Evolutionary conservation across 2,888 invertebrate genomes (phyloP).

Genomic region (Macrosoma leucophasiata): DNA sequence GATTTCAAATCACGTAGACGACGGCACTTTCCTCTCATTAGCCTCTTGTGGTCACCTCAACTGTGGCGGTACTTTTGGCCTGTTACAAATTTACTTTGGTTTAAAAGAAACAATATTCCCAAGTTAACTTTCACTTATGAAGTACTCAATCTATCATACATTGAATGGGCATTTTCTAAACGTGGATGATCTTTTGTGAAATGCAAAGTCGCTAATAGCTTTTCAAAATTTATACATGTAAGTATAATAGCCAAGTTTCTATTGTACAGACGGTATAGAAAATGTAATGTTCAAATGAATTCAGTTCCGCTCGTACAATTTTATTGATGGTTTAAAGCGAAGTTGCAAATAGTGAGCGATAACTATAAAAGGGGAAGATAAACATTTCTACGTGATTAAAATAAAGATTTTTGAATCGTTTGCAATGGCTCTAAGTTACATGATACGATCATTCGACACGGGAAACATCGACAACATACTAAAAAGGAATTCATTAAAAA

Average conservation of each 20-base stretch:
- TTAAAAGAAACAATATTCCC: constrained; percentile 42
- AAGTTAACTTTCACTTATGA: constrained; percentile 56
- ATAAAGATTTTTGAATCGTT: too few relatives aligned
- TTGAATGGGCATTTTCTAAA: constrained; percentile 42
- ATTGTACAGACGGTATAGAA: constrained; percentile 4
- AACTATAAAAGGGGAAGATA: too few relatives aligned
- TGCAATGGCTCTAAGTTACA: too few relatives aligned
- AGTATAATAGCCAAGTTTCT: background rate
- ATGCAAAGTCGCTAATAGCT: constrained; percentile 38
- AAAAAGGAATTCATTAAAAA: too few relatives aligned
- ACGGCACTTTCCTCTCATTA: constrained; percentile 63
- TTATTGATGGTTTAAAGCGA: too few relatives aligned
- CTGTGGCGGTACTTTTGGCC: constrained; percentile 40
- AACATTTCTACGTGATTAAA: too few relatives aligned
- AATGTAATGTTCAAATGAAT: constrained; percentile 1
- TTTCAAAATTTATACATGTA: constrained; percentile 23
- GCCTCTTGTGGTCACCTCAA: constrained; percentile 47
- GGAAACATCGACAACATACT: too few relatives aligned
- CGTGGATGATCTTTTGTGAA: constrained; percentile 39
- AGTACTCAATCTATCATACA: constrained; percentile 45
- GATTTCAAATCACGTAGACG: constrained; percentile 35
- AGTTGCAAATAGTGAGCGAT: too few relatives aligned
- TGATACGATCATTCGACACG: too few relatives aligned
- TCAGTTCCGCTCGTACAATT: constrained; percentile 4
- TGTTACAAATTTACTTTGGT: constrained; percentile 49